These are phyloP conservation scores for Leptothorax acervorum DNA, from an alignment of 2,888 invertebrate species.

Conservation along the genomic window DNA sequence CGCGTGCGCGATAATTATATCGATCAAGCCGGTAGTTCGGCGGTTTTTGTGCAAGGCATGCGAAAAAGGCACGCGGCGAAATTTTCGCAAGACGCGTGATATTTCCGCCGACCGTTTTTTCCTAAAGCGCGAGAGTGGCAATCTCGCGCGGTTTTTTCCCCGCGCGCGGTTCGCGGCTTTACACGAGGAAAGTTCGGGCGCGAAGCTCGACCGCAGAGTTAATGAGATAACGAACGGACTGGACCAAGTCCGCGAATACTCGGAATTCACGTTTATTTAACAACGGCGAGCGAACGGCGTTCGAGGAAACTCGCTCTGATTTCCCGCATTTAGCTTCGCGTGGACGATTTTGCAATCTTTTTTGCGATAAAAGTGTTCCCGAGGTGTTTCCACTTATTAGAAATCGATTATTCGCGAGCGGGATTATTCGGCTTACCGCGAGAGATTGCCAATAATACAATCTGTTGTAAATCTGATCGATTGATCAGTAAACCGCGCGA, in stretches of 20 bases:
- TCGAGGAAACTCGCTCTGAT: not conserved
- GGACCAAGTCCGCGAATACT: not conserved
- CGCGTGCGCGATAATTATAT: not conserved
- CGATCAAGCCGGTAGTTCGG: not conserved
- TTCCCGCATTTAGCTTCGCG: not conserved
- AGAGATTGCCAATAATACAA: not conserved
- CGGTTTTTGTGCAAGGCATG: not conserved
- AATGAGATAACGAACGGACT: not conserved
- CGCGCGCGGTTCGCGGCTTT: not conserved
- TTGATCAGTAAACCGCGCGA: not conserved
- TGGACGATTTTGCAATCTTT: not conserved
- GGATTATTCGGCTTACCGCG: not conserved
- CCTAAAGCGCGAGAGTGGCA: not conserved
- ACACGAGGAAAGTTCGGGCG: constrained; percentile 8
- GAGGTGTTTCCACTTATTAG: not conserved
- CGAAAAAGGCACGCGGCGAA: not conserved
- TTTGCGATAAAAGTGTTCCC: not conserved
- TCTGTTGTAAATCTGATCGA: not conserved
- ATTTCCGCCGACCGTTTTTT: not conserved
- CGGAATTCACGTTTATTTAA: not conserved
- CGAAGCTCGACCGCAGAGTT: not conserved
- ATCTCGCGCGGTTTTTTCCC: not conserved
- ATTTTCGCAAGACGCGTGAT: constrained; percentile 7
- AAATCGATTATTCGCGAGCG: not conserved
- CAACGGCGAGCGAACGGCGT: not conserved